Evolutionary conservation across 2,888 invertebrate species (phyloP).

Genomic region (Caenorhabditis uteleia): DNA sequence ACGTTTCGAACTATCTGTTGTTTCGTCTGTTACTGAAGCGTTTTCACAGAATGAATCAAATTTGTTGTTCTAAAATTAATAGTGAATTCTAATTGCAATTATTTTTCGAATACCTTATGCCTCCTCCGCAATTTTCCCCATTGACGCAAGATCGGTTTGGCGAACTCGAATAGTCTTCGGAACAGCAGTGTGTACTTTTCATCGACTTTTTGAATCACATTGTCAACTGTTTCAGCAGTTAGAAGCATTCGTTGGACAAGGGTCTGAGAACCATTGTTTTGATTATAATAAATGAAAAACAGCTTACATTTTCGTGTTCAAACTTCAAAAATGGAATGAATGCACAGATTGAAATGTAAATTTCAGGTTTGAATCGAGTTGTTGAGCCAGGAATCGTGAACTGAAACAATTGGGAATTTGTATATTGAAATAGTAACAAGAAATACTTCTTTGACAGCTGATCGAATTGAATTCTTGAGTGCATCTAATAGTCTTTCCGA

Average conservation of each 20-base stretch:
- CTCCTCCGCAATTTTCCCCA: constrained; percentile 50
- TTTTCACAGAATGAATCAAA: constrained; percentile 34
- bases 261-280: constrained; percentile 43
- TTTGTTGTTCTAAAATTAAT: constrained; percentile 14
- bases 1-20: too few relatives aligned
- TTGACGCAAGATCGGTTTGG: constrained; percentile 50
- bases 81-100: background rate
- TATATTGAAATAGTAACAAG: background rate
- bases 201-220: constrained; percentile 75
- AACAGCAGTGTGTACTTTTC: constrained; percentile 72
- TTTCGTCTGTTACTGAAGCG: too few relatives aligned
- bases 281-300: background rate
- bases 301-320: constrained; percentile 75
- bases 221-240: constrained; percentile 75
- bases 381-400: constrained; percentile 78
- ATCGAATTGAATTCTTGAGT: constrained; percentile 69
- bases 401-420: constrained; percentile 71
- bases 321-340: constrained; percentile 80
- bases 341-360: constrained; percentile 80
- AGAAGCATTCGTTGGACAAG: constrained; percentile 75
- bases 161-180: constrained; percentile 47
- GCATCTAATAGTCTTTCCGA: constrained; percentile 70
- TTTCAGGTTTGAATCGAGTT: constrained; percentile 75
- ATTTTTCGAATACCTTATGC: constrained; percentile 18
- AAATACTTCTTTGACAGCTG: constrained; percentile 71